Base-by-base conservation (phyloP, 2,113 vertebrate species). In the Chaetodon auriga region DNA sequence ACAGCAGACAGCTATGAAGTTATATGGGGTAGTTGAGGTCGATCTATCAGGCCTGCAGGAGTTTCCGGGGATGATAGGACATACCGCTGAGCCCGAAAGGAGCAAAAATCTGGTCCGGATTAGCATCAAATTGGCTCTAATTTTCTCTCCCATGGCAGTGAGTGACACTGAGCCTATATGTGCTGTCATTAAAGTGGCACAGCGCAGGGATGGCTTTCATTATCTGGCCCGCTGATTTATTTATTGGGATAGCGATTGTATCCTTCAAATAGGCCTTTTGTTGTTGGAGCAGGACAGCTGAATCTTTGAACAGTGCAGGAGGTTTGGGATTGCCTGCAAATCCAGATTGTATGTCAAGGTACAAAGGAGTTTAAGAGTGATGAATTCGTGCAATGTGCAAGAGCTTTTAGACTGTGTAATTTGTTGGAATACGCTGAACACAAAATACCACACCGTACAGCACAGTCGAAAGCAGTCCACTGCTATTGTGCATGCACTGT, bases 181-280 rank as follows among this genome's bases (percentile, higher is more conserved):
- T 75, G 85, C 82, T 91, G 88, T 89, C 89, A 93, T 94, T 94
- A 93, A 91, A 92, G 78, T 80, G 2, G 85, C 93, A 82, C 88
- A 46, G 66, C 57, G 74, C 89, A 25, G 74, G 93, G 75, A 95
- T 93, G 93, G 92, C 82, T 93, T 94, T 92, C 88, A 93, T 95
- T 92, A 95, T 87, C 82, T 45, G 72, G 66, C 81, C 80, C 12
- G 63, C 65, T 92, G 91, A 93, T 94, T 93, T 94, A 94, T 94
- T 93, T 93, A 92, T 91, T 87, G 91, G 91, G 93, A 93, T 85
- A 53, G 78, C 53, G 61, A 82, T 46, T 73, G 76, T 81, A 90
- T 94, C 91, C 90, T 87, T 95, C 87, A 90, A 83, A 75, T 79
- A 75, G 57, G 38, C 53, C 54, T 76, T 77, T 78, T 76, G 49